Base-by-base conservation (phyloP, 53 echinoderm and acorn worm genomes). In the Crossaster papposus region DNA sequence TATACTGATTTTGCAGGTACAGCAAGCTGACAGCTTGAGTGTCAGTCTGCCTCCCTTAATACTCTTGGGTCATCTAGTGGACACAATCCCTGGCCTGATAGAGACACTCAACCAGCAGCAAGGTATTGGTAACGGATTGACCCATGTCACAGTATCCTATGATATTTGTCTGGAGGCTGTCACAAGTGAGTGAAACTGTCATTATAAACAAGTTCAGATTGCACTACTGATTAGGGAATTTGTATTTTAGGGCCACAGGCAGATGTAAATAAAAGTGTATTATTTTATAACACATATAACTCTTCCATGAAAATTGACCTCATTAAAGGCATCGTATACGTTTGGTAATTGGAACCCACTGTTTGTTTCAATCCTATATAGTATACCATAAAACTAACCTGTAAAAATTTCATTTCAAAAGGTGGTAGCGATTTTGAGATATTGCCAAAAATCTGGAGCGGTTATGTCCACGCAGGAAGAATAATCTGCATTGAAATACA, bases 31-130 rank as follows among this genome's bases (percentile, higher is more conserved):
- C 78, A 89, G 91, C 24, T 89, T 89, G 65, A 89, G 86, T 36
- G 72, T 79, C 71, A 84, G 95, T 51, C 86, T 95, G 22, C 95
- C 94, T 13, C 55, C 86, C 79, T 82, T 96, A 11, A 89, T 85
- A 29, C 92, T 96, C 36, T 80, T 96, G 38, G 92, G 94, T 26
- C 92, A 92, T 53, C 90, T 96, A 14, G 74, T 95, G 7, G 89
- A 94, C 62, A 65, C 93, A 34, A 92, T 95, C 51, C 95, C 96
- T 7, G 85, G 79, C 14, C 78, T 96, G 65, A 85, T 81, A 12
- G 72, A 88, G n/a, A 89, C 89, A 18, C 63, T 96, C 55, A 55
- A 81, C 32, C 90, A 93, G 17, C 65, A 90, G 82, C 88, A 90
- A 89, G 94, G 96, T 96, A 91, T 20, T 10, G 22, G 28, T 11